These are phyloP conservation scores for Stenotaenia linearis DNA, from an alignment of 2,888 invertebrate genomes.

Conservation along the genomic window DNA sequence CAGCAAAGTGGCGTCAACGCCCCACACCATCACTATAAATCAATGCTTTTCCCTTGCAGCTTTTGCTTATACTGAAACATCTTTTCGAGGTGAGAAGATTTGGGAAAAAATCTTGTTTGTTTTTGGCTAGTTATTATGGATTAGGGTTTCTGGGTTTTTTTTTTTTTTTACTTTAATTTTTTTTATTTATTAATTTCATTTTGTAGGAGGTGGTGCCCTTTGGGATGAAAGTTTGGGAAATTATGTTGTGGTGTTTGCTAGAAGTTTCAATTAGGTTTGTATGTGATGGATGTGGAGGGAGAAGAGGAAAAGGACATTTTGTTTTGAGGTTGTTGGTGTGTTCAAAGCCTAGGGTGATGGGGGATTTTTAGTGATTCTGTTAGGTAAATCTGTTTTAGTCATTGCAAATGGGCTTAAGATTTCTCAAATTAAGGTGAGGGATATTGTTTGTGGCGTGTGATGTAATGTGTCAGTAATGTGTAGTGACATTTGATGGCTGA, in stretches of 20 bases:
- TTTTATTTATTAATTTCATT: background rate
- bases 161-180: background rate
- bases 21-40: constrained; percentile 3
- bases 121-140: background rate
- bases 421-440: no score
- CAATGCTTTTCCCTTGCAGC: constrained; percentile 7
- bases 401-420: no score
- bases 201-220: background rate
- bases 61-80: background rate
- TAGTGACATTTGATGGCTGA: no score
- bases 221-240: background rate
- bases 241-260: background rate
- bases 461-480: no score
- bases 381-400: no score
- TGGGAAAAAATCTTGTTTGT: background rate
- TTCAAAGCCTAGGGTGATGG: no score
- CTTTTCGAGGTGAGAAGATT: background rate
- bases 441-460: no score
- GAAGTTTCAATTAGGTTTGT: background rate
- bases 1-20: constrained; percentile 24
- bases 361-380: no score
- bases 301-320: background rate
- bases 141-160: background rate
- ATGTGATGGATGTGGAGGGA: background rate
- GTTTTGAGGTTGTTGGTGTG: no score